Evolutionary conservation across 2,113 vertebrate species (phyloP).

Genomic region (Xiphorhynchus elegans): DNA sequence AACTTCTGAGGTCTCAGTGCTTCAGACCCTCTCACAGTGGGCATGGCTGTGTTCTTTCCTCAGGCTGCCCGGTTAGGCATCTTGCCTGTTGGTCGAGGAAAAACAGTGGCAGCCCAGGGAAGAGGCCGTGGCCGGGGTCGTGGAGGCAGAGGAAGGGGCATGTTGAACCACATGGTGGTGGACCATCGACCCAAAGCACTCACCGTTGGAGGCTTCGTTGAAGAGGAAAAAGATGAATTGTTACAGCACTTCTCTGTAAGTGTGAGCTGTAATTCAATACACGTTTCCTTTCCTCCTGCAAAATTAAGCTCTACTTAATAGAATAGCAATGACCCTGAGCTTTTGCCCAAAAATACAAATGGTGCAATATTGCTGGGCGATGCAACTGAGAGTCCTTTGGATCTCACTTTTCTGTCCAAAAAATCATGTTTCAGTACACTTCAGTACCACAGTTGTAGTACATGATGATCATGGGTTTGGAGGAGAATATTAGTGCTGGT

Average conservation of each 20-base stretch:
- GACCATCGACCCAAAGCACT: slow-evolving; percentile 94
- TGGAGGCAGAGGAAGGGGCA: slow-evolving; percentile 80
- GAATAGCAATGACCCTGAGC: neutral
- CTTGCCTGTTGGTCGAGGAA: slow-evolving; percentile 85
- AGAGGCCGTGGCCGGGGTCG: slow-evolving; percentile 87
- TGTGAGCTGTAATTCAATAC: neutral
- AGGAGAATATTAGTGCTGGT: neutral
- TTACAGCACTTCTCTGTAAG: slow-evolving; percentile 95
- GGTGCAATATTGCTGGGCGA: neutral
- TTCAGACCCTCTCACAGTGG: neutral
- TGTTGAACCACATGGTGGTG: slow-evolving; percentile 93
- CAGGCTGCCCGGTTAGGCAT: slow-evolving; percentile 93
- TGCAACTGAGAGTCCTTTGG: neutral
- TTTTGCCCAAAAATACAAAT: neutral
- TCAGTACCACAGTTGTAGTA: fast-evolving
- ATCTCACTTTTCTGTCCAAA: neutral
- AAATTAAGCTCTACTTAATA: neutral
- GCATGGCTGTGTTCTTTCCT: neutral
- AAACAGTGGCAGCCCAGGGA: slow-evolving; percentile 64
- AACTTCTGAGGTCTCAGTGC: fast-evolving
- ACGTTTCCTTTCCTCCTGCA: neutral
- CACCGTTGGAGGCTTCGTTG: slow-evolving; percentile 85
- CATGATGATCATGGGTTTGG: fast-evolving
- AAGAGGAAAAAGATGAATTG: slow-evolving; percentile 95
- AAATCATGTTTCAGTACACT: neutral